Evolutionary conservation across 2,113 vertebrate genomes (phyloP), one percentile per base, ranked within the genome.

Genomic region (Tautogolabrus adspersus): DNA sequence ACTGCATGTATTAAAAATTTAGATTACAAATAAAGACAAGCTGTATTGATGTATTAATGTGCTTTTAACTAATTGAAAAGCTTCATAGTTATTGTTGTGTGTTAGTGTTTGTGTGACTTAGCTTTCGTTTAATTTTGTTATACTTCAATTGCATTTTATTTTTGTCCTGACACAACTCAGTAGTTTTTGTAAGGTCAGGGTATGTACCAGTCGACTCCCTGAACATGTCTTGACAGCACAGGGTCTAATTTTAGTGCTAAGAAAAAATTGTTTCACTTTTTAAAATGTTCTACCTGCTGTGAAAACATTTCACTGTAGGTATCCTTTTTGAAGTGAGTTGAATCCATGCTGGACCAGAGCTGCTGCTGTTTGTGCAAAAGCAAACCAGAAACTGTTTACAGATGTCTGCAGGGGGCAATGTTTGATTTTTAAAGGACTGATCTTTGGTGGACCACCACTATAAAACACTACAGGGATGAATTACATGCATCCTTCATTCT

Each of bases 261-360:
- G 37, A 47, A 55, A 22, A 72, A 61, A 21, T n/a, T 2, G 18
- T n/a, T 21, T 67, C 11, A 18, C 18, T 37, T 46, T 42, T 46
- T 60, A 22, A 51, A 26, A 2, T 18, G 42, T 56, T 47, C 55
- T 18, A 22, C 67, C 55, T 46, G 37, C 62, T 80, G 77, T 67
- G 56, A 73, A 71, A 82, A 49, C 40, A 77, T 56, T 54, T 49
- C 78, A 13, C 58, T 19, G 51, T 42, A 58, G 49, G 42, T 56
- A 63, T 26, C 55, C 60, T 65, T 61, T 47, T 52, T n/a, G 26
- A 47, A 40, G 26, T 30, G 61, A 76, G 54, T 19, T n/a, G 12
- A 70, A 55, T 61, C 40, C 9, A 38, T 49, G 67, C 37, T 75
- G 44, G 49, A 81, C 71, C 58, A 34, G 34, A 58, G 42, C 18